Percentiles rank a stretch among this genome's conserved stretches.
Evolutionary conservation across 2,797 vertebrate species (phyloP).

Genomic region (Sternarchorhynchus goeldii): DNA sequence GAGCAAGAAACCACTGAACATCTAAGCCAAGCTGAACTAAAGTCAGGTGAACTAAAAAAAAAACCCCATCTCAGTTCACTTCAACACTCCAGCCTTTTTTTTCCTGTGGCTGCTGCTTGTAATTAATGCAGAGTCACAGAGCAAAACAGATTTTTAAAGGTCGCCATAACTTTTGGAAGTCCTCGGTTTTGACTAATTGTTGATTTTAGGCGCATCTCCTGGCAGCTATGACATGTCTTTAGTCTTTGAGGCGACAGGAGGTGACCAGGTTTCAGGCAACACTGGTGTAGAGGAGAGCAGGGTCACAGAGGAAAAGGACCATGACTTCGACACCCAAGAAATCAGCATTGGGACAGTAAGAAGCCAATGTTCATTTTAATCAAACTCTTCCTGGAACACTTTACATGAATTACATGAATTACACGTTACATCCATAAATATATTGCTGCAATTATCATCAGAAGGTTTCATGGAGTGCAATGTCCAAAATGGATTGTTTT

Average conservation of each 20-base stretch:
- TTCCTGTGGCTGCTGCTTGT: background rate
- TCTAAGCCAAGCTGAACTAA: background rate
- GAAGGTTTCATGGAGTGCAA: too few relatives aligned
- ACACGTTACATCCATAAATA: background rate
- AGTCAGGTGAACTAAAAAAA: conserved; percentile 30
- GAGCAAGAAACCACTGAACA: conserved; percentile 6
- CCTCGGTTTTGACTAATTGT: background rate
- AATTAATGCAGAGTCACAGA: background rate
- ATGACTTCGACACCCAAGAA: conserved; percentile 58
- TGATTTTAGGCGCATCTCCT: conserved; percentile 16
- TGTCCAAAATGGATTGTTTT: too few relatives aligned
- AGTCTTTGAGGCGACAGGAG: conserved; percentile 1
- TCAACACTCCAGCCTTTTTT: too few relatives aligned
- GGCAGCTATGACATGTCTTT: conserved; percentile 1
- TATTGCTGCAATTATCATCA: too few relatives aligned
- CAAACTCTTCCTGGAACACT: background rate
- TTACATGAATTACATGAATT: background rate
- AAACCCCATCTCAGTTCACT: background rate
- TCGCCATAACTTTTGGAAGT: too few relatives aligned
- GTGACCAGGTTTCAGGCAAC: conserved; percentile 42
- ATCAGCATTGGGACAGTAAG: conserved; percentile 70
- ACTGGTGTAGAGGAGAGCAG: conserved; percentile 44
- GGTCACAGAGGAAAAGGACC: conserved; percentile 8
- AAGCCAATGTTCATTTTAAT: background rate
- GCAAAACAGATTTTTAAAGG: background rate